Base-by-base conservation (phyloP, 2,113 vertebrate genomes). In the Gambusia affinis region DNA sequence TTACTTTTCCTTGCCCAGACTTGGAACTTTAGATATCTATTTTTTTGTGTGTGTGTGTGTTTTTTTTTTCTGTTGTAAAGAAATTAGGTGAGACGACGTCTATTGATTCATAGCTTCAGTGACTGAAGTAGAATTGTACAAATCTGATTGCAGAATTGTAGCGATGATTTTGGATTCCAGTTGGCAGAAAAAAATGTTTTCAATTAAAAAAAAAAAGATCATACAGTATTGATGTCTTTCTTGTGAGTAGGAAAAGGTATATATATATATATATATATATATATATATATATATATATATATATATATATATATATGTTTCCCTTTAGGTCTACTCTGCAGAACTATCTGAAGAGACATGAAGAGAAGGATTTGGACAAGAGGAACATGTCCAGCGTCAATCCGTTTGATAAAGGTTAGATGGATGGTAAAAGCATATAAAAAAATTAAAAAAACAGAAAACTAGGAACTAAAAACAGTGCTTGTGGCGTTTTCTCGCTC, bases 341-440 rank as follows among this genome's bases (percentile, higher is more conserved):
- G 74, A 96, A 95, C 76, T 99, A 98, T 81, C 91, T 99, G 39
- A 96, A 95, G 86, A 95, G 94, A 81, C 95, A 98, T 7, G 94
- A 95, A 84, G 94, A 86, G n/a, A 89, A 88, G 1, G 87, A 92
- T 37, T 66, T 44, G 61, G 91, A 73, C 22, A 71, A 74, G n/a
- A 83, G 77, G 73, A 76, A 67, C 6, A 12, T 39, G 4, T 73
- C 88, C 24, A 67, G 17, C 14, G 24, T 83, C 8, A 93, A 98
- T 78, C 96, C 96, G 0, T 98, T 98, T 82, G 89, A 93, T 17
- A 96, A 92, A 96, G 96, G 98, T 97, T 67, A 87, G 91, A 28
- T 11, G 1, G 33, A 5, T 69, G 3, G 17, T 22, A 35, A 64
- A 29, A 4, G 6, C 30, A 19, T 63, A 28, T 2, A 30, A 47